phyloP scores from a whole-genome alignment of 1,140 invertebrate genomes.

The Daktulosphaira vitifoliae region DNA sequence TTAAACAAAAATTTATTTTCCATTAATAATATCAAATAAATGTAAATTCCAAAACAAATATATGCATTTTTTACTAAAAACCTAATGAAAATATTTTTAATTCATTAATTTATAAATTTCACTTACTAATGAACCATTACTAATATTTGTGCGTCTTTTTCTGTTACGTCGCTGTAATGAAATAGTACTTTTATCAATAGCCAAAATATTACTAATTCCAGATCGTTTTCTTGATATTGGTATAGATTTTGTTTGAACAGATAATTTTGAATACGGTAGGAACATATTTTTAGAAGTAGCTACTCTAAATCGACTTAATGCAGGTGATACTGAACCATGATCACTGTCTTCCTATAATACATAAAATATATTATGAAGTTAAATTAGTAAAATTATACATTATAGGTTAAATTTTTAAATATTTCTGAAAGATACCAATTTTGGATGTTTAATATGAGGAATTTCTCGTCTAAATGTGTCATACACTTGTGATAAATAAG shows the following conservation, averaged over 20 bases:
- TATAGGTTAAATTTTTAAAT: neutral
- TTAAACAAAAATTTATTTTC: too few species aligned
- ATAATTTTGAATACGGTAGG: slow-evolving; percentile 7
- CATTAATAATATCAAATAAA: too few species aligned
- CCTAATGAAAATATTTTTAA: neutral
- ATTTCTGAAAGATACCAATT: slow-evolving; percentile 48
- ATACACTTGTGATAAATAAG: slow-evolving; percentile 80
- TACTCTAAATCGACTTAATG: slow-evolving; percentile 17
- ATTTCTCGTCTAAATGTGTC: slow-evolving; percentile 74
- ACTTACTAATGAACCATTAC: slow-evolving; percentile 27
- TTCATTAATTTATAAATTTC: neutral
- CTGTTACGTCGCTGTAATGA: slow-evolving; percentile 16
- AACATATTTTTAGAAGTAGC: neutral
- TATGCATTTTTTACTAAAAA: neutral
- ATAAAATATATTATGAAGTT: too few species aligned
- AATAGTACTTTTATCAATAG: slow-evolving; percentile 22
- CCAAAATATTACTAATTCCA: slow-evolving; percentile 9
- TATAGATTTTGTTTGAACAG: neutral
- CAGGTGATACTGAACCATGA: slow-evolving; percentile 6
- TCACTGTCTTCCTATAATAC: slow-evolving; percentile 18
- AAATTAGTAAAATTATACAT: slow-evolving; percentile 1
- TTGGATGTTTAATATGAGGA: slow-evolving; percentile 67
- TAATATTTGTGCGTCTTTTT: slow-evolving; percentile 23
- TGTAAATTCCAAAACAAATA: too few species aligned
- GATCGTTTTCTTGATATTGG: slow-evolving; percentile 14